phyloP scores from a whole-genome alignment of 2,888 invertebrate genomes.

The Andrena camellia region DNA sequence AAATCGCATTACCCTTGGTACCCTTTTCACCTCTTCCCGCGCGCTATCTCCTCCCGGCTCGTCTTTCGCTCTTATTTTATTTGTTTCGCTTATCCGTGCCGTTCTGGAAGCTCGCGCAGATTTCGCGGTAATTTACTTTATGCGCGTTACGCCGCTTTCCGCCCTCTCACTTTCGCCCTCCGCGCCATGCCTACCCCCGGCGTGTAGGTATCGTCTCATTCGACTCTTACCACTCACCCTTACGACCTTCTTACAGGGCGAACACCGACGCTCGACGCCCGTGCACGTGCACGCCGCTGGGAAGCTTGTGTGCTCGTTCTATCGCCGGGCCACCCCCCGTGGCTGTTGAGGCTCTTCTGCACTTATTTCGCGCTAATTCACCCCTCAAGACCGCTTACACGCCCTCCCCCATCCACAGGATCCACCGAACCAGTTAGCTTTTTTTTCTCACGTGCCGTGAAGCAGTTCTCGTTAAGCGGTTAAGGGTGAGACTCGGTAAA shows the following conservation, averaged over 20 bases:
- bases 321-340: constrained; percentile 56
- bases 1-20: constrained; percentile 61
- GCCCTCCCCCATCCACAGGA: constrained; percentile 49
- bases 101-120: constrained; percentile 71
- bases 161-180: constrained; percentile 67
- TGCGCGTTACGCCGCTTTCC: constrained; percentile 79
- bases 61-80: constrained; percentile 73
- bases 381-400: constrained; percentile 82
- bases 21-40: constrained; percentile 54
- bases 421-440: constrained; percentile 73
- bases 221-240: constrained; percentile 66
- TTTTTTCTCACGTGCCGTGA: constrained; percentile 83
- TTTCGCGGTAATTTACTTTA: constrained; percentile 82
- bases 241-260: constrained; percentile 64
- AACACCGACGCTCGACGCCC: constrained; percentile 29
- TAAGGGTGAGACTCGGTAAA: constrained; percentile 76
- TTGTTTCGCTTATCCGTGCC: constrained; percentile 76
- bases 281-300: constrained; percentile 8
- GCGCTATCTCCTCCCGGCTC: constrained; percentile 57
- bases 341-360: constrained; percentile 66
- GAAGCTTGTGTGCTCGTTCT: constrained; percentile 56
- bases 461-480: constrained; percentile 84
- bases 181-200: constrained; percentile 42
- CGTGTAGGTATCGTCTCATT: constrained; percentile 67
- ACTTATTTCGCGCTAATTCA: constrained; percentile 83